Evolutionary conservation across 92 coral and sea anemone genomes (phyloP).

Genomic region (Hydrozoanthus gracilis): DNA sequence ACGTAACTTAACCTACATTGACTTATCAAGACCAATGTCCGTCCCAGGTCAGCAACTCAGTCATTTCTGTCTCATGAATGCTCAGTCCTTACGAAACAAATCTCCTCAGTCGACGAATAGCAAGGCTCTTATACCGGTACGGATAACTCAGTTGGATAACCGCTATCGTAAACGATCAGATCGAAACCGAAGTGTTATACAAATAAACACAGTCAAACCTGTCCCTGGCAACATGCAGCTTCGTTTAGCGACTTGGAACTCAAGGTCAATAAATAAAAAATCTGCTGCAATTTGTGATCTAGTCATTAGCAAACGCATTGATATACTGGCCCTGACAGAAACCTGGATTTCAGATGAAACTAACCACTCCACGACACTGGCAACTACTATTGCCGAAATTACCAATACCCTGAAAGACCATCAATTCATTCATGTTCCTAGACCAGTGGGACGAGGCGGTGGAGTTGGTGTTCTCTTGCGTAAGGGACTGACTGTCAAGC

Average conservation of each 20-base stretch:
- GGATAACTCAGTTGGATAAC: constrained; percentile 27
- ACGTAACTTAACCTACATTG: too few species aligned
- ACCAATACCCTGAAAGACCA: constrained; percentile 59
- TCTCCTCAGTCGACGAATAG: constrained; percentile 16
- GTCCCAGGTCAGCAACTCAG: too few species aligned
- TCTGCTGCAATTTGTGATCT: constrained; percentile 62
- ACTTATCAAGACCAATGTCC: too few species aligned
- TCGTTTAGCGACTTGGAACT: constrained; percentile 60
- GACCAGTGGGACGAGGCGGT: constrained; percentile 50
- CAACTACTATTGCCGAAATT: constrained; percentile 57
- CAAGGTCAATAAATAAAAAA: constrained; percentile 53
- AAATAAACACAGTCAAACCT: constrained; percentile 29
- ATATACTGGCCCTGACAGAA: constrained; percentile 63
- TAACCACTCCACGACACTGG: constrained; percentile 7
- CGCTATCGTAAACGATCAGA: background rate
- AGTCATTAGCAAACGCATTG: constrained; percentile 51
- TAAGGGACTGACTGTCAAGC: constrained; percentile 31
- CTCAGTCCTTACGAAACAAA: too few species aligned
- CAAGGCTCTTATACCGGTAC: constrained; percentile 36
- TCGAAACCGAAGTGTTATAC: constrained; percentile 31
- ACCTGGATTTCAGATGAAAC: constrained; percentile 52
- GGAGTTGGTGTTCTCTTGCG: constrained; percentile 47
- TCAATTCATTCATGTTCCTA: constrained; percentile 52
- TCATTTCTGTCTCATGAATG: too few species aligned
- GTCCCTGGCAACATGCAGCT: constrained; percentile 50